Conservation (phyloP, 2,888 invertebrate species). For the Drosophila koepferae region DNA sequence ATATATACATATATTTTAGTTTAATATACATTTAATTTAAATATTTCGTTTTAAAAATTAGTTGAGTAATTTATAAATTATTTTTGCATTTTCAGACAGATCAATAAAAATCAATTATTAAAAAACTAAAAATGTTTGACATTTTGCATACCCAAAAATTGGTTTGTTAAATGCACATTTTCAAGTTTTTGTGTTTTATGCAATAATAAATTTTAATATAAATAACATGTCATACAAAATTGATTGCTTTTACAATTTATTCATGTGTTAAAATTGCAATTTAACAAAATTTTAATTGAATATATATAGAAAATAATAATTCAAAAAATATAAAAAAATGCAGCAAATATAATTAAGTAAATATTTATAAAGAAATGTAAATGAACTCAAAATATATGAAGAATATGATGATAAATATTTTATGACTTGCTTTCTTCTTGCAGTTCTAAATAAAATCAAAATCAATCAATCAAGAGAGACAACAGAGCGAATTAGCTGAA, state of each 20-base stretch:
- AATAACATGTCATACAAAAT: background rate
- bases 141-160: background rate
- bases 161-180: background rate
- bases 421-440: too few relatives aligned
- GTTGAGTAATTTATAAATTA: background rate
- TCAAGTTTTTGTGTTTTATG: background rate
- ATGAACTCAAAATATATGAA: too few relatives aligned
- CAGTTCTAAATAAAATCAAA: too few relatives aligned
- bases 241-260: background rate
- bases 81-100: background rate
- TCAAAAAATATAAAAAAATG: background rate
- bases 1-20: too few relatives aligned
- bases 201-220: background rate
- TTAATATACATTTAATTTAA: too few relatives aligned
- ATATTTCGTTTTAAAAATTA: background rate
- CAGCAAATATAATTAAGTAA: background rate
- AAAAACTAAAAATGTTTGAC: background rate
- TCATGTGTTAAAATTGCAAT: background rate
- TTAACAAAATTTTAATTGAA: background rate
- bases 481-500: too few relatives aligned
- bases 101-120: slow-evolving; percentile 2
- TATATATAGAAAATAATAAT: background rate
- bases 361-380: background rate
- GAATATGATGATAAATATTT: too few relatives aligned
- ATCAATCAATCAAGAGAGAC: too few relatives aligned